A percentile compares a stretch with the other conserved stretches of the same genome.
Conservation (phyloP, 2,888 invertebrate species). For the Cerastis leucographa region DNA sequence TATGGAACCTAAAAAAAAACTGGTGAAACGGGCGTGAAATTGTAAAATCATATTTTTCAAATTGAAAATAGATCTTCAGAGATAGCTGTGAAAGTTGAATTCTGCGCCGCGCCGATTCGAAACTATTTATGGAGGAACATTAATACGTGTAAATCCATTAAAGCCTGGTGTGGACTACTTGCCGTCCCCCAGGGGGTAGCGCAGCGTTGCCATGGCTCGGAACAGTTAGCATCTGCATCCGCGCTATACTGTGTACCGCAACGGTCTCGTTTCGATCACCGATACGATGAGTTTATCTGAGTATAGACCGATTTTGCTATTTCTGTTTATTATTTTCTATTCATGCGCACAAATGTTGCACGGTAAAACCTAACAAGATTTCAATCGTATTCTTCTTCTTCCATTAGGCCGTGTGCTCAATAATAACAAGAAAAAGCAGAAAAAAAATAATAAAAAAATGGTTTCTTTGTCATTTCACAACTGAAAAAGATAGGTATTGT, state of each 20-base stretch:
- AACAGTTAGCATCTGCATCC: slow-evolving; percentile 5
- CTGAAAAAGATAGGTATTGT: no score
- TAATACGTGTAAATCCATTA: slow-evolving; percentile 29
- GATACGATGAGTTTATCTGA: neutral
- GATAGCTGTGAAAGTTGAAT: neutral
- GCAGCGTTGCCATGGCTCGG: slow-evolving; percentile 25
- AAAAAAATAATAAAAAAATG: no score
- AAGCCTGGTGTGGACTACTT: slow-evolving; percentile 13
- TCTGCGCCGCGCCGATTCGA: neutral
- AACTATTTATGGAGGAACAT: slow-evolving; percentile 11
- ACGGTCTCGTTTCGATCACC: neutral
- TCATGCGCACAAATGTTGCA: no score
- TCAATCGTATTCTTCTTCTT: no score
- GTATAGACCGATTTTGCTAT: neutral
- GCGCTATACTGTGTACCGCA: neutral
- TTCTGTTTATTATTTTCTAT: no score
- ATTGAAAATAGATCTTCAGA: neutral
- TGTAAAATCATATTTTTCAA: neutral
- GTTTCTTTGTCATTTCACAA: no score
- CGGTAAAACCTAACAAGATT: neutral
- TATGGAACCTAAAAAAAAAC: neutral
- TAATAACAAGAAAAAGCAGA: no score
- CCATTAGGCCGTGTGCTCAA: no score
- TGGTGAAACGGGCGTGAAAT: neutral
- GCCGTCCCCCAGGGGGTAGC: slow-evolving; percentile 8